A percentile compares a stretch with the other conserved stretches of the same genome.
phyloP scores from a whole-genome alignment of 2,888 invertebrate genomes.

The Clepsis dumicolana region DNA sequence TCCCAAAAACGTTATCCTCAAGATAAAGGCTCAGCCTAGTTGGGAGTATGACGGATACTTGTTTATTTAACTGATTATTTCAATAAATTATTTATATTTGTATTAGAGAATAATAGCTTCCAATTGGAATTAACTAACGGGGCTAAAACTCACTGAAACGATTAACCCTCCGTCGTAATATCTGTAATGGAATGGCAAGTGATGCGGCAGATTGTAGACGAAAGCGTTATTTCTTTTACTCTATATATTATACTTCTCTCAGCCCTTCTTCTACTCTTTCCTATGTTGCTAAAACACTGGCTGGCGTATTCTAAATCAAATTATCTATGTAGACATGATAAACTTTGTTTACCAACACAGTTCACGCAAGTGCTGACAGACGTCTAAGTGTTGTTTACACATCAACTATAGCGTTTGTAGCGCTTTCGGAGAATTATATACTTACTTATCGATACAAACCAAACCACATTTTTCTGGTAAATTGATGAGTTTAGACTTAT shows the following conservation, averaged over 20 bases:
- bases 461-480: neutral
- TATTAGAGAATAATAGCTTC: too few species aligned
- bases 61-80: too few species aligned
- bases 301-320: neutral
- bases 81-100: too few species aligned
- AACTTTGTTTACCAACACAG: conserved; percentile 12
- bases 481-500: neutral
- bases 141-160: conserved; percentile 22
- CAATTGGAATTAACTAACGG: conserved; percentile 22
- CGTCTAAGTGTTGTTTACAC: conserved; percentile 3
- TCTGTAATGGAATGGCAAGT: conserved; percentile 41
- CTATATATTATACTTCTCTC: neutral
- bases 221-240: neutral
- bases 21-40: too few species aligned
- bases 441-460: neutral
- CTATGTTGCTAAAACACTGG: neutral
- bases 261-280: neutral
- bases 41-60: too few species aligned
- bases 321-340: conserved; percentile 20
- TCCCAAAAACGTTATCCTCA: too few species aligned
- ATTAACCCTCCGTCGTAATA: conserved; percentile 39
- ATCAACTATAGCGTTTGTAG: neutral
- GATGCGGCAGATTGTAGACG: conserved; percentile 36
- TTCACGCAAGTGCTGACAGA: neutral
- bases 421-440: neutral